Percentiles rank a stretch among this genome's conserved stretches.
Conservation (phyloP, 2,888 invertebrate genomes). For the Dasysyrphus albostriatus region DNA sequence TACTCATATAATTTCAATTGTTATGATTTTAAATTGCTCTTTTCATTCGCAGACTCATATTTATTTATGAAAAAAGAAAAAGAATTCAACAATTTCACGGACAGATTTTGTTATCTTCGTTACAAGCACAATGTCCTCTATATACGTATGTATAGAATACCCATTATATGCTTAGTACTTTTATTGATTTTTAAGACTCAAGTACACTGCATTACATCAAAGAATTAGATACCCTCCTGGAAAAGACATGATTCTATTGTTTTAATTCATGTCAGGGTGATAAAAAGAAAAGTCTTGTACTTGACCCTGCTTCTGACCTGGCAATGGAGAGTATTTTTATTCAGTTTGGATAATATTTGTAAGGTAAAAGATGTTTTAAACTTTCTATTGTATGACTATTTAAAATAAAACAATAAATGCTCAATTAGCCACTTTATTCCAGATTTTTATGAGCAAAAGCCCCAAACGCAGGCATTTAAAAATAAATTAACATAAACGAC, state of each 20-base stretch:
- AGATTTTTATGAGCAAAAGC: too few species aligned
- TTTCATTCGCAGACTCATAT: conserved; percentile 20
- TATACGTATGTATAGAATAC: not conserved
- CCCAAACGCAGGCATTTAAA: too few species aligned
- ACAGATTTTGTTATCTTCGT: conserved; percentile 7
- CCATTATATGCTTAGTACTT: not conserved
- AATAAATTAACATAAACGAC: too few species aligned
- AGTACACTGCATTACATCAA: conserved; percentile 39
- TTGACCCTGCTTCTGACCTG: conserved; percentile 46
- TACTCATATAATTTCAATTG: not conserved
- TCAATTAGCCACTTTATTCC: too few species aligned
- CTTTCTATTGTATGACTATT: not conserved
- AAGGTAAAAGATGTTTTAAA: not conserved
- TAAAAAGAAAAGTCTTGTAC: conserved; percentile 2
- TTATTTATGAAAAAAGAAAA: not conserved
- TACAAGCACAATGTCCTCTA: conserved; percentile 11
- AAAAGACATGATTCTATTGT: conserved; percentile 28
- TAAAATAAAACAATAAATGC: not conserved
- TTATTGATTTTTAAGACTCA: conserved; percentile 50
- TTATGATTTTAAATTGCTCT: conserved; percentile 18
- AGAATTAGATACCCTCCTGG: conserved; percentile 14
- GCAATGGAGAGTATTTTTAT: conserved; percentile 7
- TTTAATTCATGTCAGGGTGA: conserved; percentile 45
- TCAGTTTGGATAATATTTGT: not conserved
- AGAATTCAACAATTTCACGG: conserved; percentile 16